phyloP scores from a whole-genome alignment of 2,797 vertebrate species.

The Enoplosus armatus region DNA sequence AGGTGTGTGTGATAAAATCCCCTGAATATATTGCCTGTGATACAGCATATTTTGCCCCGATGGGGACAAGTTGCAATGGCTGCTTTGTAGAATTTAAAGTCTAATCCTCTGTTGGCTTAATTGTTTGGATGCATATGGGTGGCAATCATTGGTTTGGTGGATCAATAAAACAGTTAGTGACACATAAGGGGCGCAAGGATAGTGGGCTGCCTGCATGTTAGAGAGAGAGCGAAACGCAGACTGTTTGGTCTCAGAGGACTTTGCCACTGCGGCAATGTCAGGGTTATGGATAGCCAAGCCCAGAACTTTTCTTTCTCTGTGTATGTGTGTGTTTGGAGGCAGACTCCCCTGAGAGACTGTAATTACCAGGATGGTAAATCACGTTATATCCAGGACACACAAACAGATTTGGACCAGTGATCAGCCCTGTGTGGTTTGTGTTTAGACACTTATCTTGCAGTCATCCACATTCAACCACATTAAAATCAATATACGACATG shows the following conservation, averaged over 20 bases:
- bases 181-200: background rate
- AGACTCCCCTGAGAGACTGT: constrained; percentile 62
- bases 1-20: constrained; percentile 42
- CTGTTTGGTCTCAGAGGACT: constrained; percentile 55
- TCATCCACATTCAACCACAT: constrained; percentile 10
- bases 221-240: constrained; percentile 2
- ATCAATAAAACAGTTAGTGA: constrained; percentile 28
- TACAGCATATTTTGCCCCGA: constrained; percentile 9
- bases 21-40: constrained; percentile 39
- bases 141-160: constrained; percentile 18
- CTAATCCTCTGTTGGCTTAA: constrained; percentile 20
- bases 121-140: constrained; percentile 41
- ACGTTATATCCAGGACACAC: constrained; percentile 59
- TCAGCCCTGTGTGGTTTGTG: constrained; percentile 15
- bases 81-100: constrained; percentile 37
- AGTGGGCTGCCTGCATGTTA: constrained; percentile 1
- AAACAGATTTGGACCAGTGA: constrained; percentile 7
- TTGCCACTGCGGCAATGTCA: constrained; percentile 62
- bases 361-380: constrained; percentile 77
- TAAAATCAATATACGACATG: background rate
- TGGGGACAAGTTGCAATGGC: background rate
- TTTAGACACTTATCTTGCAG: constrained; percentile 8
- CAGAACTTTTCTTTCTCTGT: constrained; percentile 11
- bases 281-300: constrained; percentile 67
- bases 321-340: constrained; percentile 19